Evolutionary conservation across 1,140 invertebrate species (phyloP).

Genomic region (Drusus annulatus): DNA sequence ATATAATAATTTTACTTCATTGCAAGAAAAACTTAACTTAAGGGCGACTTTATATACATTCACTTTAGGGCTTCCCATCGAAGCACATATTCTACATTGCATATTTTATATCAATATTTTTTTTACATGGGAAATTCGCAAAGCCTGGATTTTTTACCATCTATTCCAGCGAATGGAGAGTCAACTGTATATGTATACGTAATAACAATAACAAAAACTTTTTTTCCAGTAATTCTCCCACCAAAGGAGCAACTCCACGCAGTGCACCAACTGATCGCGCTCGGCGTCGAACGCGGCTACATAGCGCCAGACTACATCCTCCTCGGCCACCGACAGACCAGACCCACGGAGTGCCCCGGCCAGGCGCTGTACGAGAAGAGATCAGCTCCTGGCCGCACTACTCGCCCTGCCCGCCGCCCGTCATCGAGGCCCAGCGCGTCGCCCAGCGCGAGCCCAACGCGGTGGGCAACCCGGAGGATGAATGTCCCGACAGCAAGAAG

Average conservation of each 20-base stretch:
- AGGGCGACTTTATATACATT: too few relatives aligned
- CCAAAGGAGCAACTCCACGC: slow-evolving; percentile 75
- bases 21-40: too few relatives aligned
- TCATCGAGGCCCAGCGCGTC: background rate
- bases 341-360: slow-evolving; percentile 81
- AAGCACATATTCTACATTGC: too few relatives aligned
- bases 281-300: slow-evolving; percentile 74
- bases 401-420: slow-evolving; percentile 50
- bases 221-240: slow-evolving; percentile 71
- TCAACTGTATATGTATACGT: too few relatives aligned
- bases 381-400: slow-evolving; percentile 79
- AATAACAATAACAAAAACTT: background rate
- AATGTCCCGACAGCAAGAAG: slow-evolving; percentile 12
- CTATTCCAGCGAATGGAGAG: too few relatives aligned
- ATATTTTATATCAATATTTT: too few relatives aligned
- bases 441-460: background rate
- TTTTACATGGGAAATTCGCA: too few relatives aligned
- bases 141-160: too few relatives aligned
- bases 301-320: slow-evolving; percentile 77
- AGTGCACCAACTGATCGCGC: slow-evolving; percentile 74
- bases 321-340: slow-evolving; percentile 79
- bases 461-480: background rate
- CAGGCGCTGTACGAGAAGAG: slow-evolving; percentile 74
- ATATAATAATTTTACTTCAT: too few relatives aligned
- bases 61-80: too few relatives aligned